Evolutionary conservation across 2,888 invertebrate genomes (phyloP), one percentile per base, ranked within the genome.

Genomic region (Drosophila paranaensis): DNA sequence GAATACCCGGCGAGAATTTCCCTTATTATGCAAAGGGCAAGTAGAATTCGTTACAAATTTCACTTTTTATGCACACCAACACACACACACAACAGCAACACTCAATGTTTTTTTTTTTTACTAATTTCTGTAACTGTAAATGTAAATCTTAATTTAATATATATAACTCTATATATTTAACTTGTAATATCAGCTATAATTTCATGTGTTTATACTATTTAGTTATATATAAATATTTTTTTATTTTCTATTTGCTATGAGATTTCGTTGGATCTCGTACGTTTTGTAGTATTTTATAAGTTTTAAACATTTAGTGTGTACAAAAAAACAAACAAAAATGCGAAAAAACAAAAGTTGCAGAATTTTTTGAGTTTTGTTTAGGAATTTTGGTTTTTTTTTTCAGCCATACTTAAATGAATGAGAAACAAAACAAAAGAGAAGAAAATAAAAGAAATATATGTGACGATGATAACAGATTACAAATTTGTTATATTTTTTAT

Each of bases 241-340:
- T 40, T 61, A 58, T 42, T 62, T 64, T 78, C 65, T 71, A 74
- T 64, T 77, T 82, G 77, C 81, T 83, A 84, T 86, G 85, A 86
- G 85, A 86, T 86, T 86, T 87, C 78, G 81, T 77, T 73, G 82
- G 85, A 86, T 86, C 85, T 86, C 85, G 68, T 85, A 87, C 84
- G 87, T 86, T 50, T 86, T 86, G 85, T 87, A 84, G 85, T 86
- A 86, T 87, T 79, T 86, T 80, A 81, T 87, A 86, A 86, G 85
- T 86, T 87, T 87, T 86, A 86, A 79, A 81, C 66, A 69, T 57
- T 72, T 83, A 84, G 80, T 69, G 45, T 83, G 69, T 86, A 84
- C 74, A 64, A 25, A 55, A 33, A 33, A 27, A 2, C 5, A 27
- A 33, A 33, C 10, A 69, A 54, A 68, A 56, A 13, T 16, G 30